phyloP scores from a whole-genome alignment of 2,888 invertebrate species.

The Trachelus stipa region DNA sequence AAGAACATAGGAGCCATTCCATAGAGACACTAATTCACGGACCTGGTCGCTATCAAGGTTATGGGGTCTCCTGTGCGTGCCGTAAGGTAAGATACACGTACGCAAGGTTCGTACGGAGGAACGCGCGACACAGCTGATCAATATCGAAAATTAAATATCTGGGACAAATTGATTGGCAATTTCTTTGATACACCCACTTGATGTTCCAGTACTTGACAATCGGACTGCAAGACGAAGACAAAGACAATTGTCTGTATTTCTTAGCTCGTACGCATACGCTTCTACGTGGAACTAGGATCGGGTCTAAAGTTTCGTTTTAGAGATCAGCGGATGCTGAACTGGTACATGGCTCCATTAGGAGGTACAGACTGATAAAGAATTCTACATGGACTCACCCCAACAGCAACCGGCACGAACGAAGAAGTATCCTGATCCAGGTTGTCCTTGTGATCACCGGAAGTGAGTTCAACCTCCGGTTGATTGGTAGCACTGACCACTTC shows the following conservation, averaged over 20 bases:
- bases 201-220: not conserved
- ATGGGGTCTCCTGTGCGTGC: not conserved
- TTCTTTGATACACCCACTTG: not conserved
- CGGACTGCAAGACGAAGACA: not conserved
- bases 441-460: not conserved
- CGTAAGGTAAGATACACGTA: not conserved
- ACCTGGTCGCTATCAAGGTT: not conserved
- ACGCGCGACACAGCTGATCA: not conserved
- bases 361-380: not conserved
- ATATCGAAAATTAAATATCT: not conserved
- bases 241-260: too few species aligned
- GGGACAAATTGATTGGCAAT: not conserved
- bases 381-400: not conserved
- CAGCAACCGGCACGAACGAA: not conserved
- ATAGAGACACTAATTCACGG: not conserved
- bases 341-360: not conserved
- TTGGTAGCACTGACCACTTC: constrained; percentile 25
- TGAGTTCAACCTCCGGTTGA: not conserved
- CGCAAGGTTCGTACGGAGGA: not conserved
- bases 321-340: not conserved
- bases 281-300: not conserved
- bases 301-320: not conserved
- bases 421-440: not conserved
- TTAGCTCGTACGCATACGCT: not conserved
- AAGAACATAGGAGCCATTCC: not conserved